A percentile compares a stretch with the other conserved stretches of the same genome.
These are phyloP conservation scores for Megathymus violae DNA, from an alignment of 1,140 invertebrate genomes.

Conservation along the genomic window DNA sequence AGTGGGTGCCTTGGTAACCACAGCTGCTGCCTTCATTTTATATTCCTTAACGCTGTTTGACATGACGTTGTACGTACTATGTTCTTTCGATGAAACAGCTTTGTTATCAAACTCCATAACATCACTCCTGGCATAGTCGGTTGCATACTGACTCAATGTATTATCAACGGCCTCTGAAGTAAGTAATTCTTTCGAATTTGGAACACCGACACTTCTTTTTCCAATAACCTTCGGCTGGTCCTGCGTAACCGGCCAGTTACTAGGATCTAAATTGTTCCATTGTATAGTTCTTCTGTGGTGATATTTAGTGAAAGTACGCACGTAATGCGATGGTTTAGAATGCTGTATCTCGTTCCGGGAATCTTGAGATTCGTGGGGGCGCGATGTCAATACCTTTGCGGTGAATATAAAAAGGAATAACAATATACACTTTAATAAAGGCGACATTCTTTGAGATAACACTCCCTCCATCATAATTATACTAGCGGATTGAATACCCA, in stretches of 20 bases:
- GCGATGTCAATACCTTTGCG: slow-evolving; percentile 72
- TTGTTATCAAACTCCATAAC: slow-evolving; percentile 48
- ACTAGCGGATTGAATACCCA: slow-evolving; percentile 3
- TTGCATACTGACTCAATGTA: slow-evolving; percentile 50
- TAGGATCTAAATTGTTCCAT: slow-evolving; percentile 61
- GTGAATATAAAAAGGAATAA: slow-evolving; percentile 77
- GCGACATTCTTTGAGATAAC: slow-evolving; percentile 67
- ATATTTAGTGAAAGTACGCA: slow-evolving; percentile 77
- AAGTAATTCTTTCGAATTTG: slow-evolving; percentile 54
- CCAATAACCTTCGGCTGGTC: slow-evolving; percentile 56
- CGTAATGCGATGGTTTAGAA: slow-evolving; percentile 65
- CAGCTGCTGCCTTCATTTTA: slow-evolving; percentile 54
- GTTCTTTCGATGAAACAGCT: slow-evolving; percentile 41
- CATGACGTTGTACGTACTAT: slow-evolving; percentile 45
- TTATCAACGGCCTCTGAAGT: slow-evolving; percentile 37
- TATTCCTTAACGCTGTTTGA: slow-evolving; percentile 52
- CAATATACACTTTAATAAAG: slow-evolving; percentile 71
- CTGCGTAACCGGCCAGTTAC: slow-evolving; percentile 61
- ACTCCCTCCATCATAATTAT: slow-evolving; percentile 66
- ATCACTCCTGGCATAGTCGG: slow-evolving; percentile 48
- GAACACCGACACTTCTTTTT: slow-evolving; percentile 57
- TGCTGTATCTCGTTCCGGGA: slow-evolving; percentile 65
- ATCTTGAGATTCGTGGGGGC: slow-evolving; percentile 67
- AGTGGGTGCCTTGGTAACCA: slow-evolving; percentile 48
- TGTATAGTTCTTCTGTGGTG: slow-evolving; percentile 74